Evolutionary conservation across 2,797 vertebrate genomes (phyloP), one percentile per base, ranked within the genome.

Genomic region (Peromyscus attwateri): DNA sequence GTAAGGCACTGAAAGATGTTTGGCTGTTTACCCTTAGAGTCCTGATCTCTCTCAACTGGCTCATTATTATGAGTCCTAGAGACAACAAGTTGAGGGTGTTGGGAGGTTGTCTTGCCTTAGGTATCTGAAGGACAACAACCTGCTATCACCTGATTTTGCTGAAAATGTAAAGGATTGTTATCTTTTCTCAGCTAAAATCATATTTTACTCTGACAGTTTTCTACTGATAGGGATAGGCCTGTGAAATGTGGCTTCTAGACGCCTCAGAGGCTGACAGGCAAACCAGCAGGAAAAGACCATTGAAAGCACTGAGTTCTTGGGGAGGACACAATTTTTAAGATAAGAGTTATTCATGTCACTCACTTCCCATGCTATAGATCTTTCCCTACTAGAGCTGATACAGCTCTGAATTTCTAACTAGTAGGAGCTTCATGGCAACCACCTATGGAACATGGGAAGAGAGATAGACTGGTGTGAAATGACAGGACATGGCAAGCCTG

Each of bases 91-190:
- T 85, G 66, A 79, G 66, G 68, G 66, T n/a, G 16, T 62, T 76
- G 14, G 68, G 68, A 1, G 46, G 43, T 25, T 55, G 16, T 13
- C 6, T 49, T 1, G 34, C 92, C 92, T 81, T 57, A 40, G 21
- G 84, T 80, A 43, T 49, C 71, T 34, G 10, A 73, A 93, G 87
- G 62, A 64, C 71, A 81, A 57, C 73, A 83, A 93, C 76, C 31
- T 8, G 64, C 49, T 81, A 21, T 71, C 83, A 81, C 60, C 37
- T 46, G 81, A 40, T 96, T 94, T 70, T 60, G 84, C 92, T 71
- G 81, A 77, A 93, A 94, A 62, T 37, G 27, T 87, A 93, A 91
- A 97, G 81, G 34, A 73, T 57, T 71, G 3, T 93, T 92, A 46
- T 90, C 76, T 79, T 75, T 89, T 80, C 49, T 46, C 81, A 40